Evolutionary conservation across 1,140 invertebrate species (phyloP).

Genomic region (Procambarus clarkii): DNA sequence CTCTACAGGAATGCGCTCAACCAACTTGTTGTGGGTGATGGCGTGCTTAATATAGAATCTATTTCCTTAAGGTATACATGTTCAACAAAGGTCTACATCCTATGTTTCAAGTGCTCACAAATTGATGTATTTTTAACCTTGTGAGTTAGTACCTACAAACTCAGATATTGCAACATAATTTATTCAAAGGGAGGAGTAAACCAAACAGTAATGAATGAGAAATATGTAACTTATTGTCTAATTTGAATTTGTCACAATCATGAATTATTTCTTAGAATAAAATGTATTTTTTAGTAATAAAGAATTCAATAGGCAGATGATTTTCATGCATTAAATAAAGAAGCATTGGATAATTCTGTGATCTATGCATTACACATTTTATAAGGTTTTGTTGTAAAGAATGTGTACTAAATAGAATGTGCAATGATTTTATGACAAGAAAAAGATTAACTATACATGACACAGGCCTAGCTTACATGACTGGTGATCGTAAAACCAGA

Average conservation of each 20-base stretch:
- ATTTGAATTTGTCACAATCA: background rate
- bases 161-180: background rate
- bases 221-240: background rate
- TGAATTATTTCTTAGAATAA: background rate
- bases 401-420: background rate
- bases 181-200: background rate
- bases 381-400: background rate
- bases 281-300: background rate
- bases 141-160: background rate
- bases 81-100: background rate
- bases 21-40: constrained; percentile 28
- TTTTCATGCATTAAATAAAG: background rate
- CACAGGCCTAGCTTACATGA: background rate
- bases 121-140: background rate
- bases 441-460: background rate
- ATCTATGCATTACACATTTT: background rate
- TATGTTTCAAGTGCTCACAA: background rate
- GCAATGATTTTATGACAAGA: background rate
- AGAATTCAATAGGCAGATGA: no score
- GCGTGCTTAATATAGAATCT: constrained; percentile 26
- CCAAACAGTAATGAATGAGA: background rate
- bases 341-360: background rate
- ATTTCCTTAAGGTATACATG: constrained; percentile 1
- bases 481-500: no score
- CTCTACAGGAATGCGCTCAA: constrained; percentile 21